phyloP scores from a whole-genome alignment of 2,113 vertebrate species.

The Zosterops borbonicus region DNA sequence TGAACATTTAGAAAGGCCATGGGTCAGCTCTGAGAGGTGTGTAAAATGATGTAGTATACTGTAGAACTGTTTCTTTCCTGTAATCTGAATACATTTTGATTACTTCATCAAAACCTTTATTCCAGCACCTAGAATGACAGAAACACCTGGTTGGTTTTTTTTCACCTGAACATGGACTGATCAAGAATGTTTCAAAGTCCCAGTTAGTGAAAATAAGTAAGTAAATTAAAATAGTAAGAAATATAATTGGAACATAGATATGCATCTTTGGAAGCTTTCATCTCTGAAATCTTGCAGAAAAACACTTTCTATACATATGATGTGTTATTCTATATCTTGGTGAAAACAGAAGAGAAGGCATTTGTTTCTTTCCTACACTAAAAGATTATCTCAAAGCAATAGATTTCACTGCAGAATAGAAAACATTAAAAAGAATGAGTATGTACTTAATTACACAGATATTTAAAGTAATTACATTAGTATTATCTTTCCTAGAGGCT shows the following conservation, averaged over 20 bases:
- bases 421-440: not conserved
- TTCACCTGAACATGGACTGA: not conserved
- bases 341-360: not conserved
- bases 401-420: not conserved
- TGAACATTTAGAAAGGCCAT: not conserved
- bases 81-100: not conserved
- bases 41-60: not conserved
- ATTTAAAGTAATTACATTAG: slow-evolving; percentile 25
- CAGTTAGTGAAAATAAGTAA: not conserved
- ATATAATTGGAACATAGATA: not conserved
- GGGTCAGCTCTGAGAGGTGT: not conserved
- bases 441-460: not conserved
- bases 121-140: not conserved
- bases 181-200: not conserved
- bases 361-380: not conserved
- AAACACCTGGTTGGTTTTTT: not conserved
- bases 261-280: not conserved
- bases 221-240: not conserved
- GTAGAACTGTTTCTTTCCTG: not conserved
- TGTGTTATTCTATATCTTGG: not conserved
- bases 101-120: not conserved
- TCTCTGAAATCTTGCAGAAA: not conserved
- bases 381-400: not conserved
- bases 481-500: slow-evolving; percentile 15
- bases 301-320: not conserved